Percentiles rank a stretch among this genome's conserved stretches.
These are phyloP conservation scores for Scartelaos histophorus DNA, from an alignment of 2,113 vertebrate species.

Conservation along the genomic window DNA sequence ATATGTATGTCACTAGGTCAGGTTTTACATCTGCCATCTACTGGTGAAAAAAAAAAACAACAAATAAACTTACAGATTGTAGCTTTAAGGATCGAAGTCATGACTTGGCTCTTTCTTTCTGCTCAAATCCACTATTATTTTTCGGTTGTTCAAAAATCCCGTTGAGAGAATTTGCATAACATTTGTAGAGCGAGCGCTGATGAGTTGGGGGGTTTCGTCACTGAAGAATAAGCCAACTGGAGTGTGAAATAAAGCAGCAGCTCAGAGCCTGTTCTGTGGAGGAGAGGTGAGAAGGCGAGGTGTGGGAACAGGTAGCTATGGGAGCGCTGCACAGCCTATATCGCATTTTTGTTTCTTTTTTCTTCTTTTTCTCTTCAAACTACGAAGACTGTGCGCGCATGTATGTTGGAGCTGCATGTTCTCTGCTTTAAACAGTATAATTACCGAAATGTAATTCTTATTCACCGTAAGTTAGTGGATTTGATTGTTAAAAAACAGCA, in stretches of 20 bases:
- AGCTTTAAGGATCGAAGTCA: conserved; percentile 26
- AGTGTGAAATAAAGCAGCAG: conserved; percentile 71
- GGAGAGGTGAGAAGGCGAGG: conserved; percentile 22
- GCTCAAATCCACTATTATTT: too few species aligned
- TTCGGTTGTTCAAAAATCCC: too few species aligned
- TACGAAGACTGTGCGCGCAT: too few species aligned
- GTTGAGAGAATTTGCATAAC: conserved; percentile 61
- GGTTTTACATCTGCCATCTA: too few species aligned
- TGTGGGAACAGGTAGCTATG: not conserved
- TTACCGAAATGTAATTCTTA: not conserved
- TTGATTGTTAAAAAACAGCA: too few species aligned
- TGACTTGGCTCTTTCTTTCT: conserved; percentile 41
- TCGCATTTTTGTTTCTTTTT: not conserved
- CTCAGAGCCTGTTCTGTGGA: conserved; percentile 55
- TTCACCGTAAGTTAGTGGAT: too few species aligned
- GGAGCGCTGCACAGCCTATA: not conserved
- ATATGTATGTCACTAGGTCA: conserved; percentile 10
- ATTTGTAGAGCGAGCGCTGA: conserved; percentile 44
- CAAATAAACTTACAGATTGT: too few species aligned
- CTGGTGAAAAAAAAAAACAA: too few species aligned
- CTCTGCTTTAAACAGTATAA: too few species aligned
- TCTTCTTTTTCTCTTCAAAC: not conserved
- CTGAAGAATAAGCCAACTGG: conserved; percentile 60
- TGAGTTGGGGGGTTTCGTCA: conserved; percentile 46
- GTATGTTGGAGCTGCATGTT: too few species aligned